These are phyloP conservation scores for Dufourea novaeangliae DNA, from an alignment of 1,140 invertebrate genomes.

Conservation along the genomic window DNA sequence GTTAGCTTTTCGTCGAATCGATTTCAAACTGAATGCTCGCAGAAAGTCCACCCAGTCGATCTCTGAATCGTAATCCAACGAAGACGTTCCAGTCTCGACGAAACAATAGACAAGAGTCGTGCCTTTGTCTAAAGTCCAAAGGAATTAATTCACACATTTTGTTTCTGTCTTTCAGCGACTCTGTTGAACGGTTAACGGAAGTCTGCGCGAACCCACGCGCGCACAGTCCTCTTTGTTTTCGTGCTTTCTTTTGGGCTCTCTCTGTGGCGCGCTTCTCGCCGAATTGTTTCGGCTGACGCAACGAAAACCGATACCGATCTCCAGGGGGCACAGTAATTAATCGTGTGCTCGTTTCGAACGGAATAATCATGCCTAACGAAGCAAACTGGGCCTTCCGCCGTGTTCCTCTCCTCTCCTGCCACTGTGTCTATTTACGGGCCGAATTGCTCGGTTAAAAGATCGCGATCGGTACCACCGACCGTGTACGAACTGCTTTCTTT, in stretches of 20 bases:
- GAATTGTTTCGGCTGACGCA: constrained; percentile 28
- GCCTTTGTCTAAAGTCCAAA: not conserved
- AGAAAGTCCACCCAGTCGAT: too few relatives aligned
- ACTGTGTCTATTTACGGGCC: too few relatives aligned
- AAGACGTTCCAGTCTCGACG: not conserved
- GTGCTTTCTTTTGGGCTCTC: constrained; percentile 10
- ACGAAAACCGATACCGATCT: constrained; percentile 27
- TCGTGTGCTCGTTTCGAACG: constrained; percentile 29
- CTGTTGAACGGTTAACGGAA: constrained; percentile 11
- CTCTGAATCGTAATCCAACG: not conserved
- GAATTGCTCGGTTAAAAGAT: constrained; percentile 23
- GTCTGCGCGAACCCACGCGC: not conserved
- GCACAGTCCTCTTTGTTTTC: constrained; percentile 8
- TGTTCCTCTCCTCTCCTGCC: too few relatives aligned
- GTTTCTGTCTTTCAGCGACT: not conserved
- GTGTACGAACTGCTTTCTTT: not conserved
- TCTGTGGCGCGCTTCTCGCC: not conserved
- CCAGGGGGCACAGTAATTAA: constrained; percentile 42
- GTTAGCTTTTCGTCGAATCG: not conserved
- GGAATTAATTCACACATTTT: not conserved
- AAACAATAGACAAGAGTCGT: not conserved
- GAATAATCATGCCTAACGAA: constrained; percentile 48
- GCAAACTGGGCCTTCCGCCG: not conserved
- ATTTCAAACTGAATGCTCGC: not conserved
- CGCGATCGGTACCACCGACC: not conserved